Evolutionary conservation across 2,888 invertebrate genomes (phyloP), one percentile per base, ranked within the genome.

Genomic region (Caradrina kadenii): DNA sequence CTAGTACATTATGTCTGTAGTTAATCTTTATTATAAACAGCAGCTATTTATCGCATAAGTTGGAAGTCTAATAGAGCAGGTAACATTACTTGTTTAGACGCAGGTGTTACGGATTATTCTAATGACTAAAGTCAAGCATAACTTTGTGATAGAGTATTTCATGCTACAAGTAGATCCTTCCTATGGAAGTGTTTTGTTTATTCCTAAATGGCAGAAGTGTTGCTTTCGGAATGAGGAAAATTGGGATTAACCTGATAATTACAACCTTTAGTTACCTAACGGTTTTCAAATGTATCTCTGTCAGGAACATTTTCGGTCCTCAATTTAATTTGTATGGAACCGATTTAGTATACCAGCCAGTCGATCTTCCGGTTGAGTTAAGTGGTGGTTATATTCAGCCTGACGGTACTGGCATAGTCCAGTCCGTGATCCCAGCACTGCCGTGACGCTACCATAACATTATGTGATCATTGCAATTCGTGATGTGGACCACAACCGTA

Each of bases 381-480:
- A 80, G 78, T 74, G 73, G 58, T 58, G 53, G 67, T 80, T 82
- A 75, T 74, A 70, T 72, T 80, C 68, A 80, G 76, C 56, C 49
- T 52, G 54, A 53, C 52, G 63, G 66, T 8, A 35, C 74, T 73
- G 79, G 80, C 69, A 80, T 69, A 69, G 72, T 69, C 79, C 53
- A 54, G 65, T 53, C 60, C 52, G 59, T 56, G 66, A 58, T 73
- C 39, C 73, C 72, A 68, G 70, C 61, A 66, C 54, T 31, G 61
- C 59, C 82, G 75, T 79, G 76, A 70, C 67, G 66, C 62, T 56
- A 73, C 79, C 61, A 69, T 79, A 71, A 69, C 63, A 80, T 80
- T 82, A 81, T 74, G 79, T 76, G 82, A 79, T 82, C 79, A 81
- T 77, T 76, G 73, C 78, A 68, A 77, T 77, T 80, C 75, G 75